Evolutionary conservation across 2,113 vertebrate genomes (phyloP), one percentile per base, ranked within the genome.

Genomic region (Orientallactaga bullata): DNA sequence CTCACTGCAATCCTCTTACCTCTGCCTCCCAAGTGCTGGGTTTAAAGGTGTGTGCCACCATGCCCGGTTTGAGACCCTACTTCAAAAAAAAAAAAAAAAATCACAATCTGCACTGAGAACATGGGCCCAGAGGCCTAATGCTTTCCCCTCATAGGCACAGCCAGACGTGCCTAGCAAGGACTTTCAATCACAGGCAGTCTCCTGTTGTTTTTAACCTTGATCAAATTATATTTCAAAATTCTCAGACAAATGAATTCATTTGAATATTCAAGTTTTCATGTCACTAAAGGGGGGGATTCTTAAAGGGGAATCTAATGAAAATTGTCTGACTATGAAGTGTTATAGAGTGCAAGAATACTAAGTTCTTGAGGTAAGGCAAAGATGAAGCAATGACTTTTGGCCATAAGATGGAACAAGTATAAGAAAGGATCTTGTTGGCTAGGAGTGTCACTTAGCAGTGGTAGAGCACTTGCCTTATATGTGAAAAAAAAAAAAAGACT

Each of bases 191-290:
- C 17, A 28, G 13, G 2, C 37, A 55, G 3, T 73, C 17, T 81
- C 72, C 30, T 83, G 17, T 28, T 42, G 20, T 61, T 47, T 85
- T 81, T 47, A 58, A 73, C 24, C 78, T 72, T 51, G 13, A 69
- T 5, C 39, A 89, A 92, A 78, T 68, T 12, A 61, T 35, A 71
- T 78, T 69, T 95, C 37, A 81, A 78, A 76, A 82, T 55, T 65
- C 72, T 91, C 37, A 17, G 10, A 1, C 15, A 83, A 10, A 61
- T 26, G 6, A 42, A 60, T 79, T 74, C 18, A 7, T 87, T 47
- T 82, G 65, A 95, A 83, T 68, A 86, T n/a, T 37, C 23, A 35
- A 35, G n/a, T 21, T 61, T 94, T 86, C n/a, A n/a, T 76, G 24
- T 81, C 74, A 78, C 6, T 10, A 90, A 86, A 71, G 0, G 15